phyloP scores from a whole-genome alignment of 2,888 invertebrate genomes.

The Altica lythri region DNA sequence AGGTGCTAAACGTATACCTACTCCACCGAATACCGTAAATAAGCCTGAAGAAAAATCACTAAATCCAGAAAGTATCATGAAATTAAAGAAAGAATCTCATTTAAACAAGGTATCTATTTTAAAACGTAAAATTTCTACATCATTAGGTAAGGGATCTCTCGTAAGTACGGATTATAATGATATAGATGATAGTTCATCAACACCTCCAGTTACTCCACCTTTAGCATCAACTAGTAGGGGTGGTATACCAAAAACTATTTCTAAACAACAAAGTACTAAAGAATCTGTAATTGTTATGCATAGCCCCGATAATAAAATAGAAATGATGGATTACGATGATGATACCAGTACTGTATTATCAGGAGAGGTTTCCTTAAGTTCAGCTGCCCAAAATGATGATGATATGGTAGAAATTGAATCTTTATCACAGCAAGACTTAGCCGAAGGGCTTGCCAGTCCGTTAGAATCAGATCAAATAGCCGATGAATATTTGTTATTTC shows the following conservation, averaged over 20 bases:
- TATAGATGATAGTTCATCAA: conserved; percentile 63
- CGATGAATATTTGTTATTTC: conserved; percentile 68
- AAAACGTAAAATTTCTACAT: conserved; percentile 59
- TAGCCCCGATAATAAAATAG: conserved; percentile 56
- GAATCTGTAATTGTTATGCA: conserved; percentile 44
- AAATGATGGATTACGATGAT: conserved; percentile 65
- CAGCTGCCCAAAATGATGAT: conserved; percentile 64
- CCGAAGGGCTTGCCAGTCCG: conserved; percentile 66
- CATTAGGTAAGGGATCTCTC: conserved; percentile 57
- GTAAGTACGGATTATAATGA: conserved; percentile 66
- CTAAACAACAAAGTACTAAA: conserved; percentile 43
- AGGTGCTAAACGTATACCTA: conserved; percentile 55
- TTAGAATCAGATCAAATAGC: conserved; percentile 63
- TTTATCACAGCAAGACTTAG: conserved; percentile 60
- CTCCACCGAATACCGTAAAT: conserved; percentile 40
- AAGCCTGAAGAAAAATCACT: conserved; percentile 31
- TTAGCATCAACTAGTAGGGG: conserved; percentile 44
- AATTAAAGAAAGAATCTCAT: conserved; percentile 58
- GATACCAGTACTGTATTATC: conserved; percentile 64
- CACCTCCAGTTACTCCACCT: conserved; percentile 63
- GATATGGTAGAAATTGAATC: conserved; percentile 64
- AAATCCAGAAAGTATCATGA: conserved; percentile 36
- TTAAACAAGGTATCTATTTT: conserved; percentile 64
- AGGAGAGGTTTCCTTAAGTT: conserved; percentile 64
- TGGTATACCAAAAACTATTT: conserved; percentile 40